phyloP scores from a whole-genome alignment of 2,113 vertebrate genomes.

The Pelecanus crispus region DNA sequence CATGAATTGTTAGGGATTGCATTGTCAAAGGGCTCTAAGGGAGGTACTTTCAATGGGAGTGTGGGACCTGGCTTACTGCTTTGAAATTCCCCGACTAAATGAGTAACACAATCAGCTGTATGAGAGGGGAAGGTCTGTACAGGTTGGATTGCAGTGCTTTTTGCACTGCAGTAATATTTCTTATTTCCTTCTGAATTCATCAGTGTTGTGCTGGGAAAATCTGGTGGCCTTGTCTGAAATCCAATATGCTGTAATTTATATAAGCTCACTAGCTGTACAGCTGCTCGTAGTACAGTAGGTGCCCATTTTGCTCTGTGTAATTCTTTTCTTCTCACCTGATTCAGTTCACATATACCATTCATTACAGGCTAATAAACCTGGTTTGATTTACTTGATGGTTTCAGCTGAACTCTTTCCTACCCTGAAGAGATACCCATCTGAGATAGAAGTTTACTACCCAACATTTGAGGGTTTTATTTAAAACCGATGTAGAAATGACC shows the following conservation, averaged over 20 bases:
- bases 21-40: not conserved
- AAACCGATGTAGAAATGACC: not conserved
- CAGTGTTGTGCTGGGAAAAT: not conserved
- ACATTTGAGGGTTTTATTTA: not conserved
- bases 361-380: not conserved
- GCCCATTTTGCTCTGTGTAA: not conserved
- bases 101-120: not conserved
- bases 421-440: not conserved
- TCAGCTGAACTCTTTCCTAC: not conserved
- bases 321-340: not conserved
- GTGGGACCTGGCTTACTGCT: not conserved
- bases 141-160: not conserved
- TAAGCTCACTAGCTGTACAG: not conserved
- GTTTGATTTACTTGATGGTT: not conserved
- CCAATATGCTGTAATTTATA: not conserved
- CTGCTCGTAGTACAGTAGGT: not conserved
- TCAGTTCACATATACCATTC: not conserved
- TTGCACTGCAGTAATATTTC: not conserved
- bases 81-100: not conserved
- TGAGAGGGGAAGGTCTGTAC: not conserved
- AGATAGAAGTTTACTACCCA: not conserved
- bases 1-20: not conserved
- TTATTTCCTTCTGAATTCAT: conserved; percentile 31
- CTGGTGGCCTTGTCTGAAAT: not conserved
- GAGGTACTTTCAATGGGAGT: not conserved